Evolutionary conservation across 2,888 invertebrate genomes (phyloP), one percentile per base, ranked within the genome.

Genomic region (Aplocera efformata): DNA sequence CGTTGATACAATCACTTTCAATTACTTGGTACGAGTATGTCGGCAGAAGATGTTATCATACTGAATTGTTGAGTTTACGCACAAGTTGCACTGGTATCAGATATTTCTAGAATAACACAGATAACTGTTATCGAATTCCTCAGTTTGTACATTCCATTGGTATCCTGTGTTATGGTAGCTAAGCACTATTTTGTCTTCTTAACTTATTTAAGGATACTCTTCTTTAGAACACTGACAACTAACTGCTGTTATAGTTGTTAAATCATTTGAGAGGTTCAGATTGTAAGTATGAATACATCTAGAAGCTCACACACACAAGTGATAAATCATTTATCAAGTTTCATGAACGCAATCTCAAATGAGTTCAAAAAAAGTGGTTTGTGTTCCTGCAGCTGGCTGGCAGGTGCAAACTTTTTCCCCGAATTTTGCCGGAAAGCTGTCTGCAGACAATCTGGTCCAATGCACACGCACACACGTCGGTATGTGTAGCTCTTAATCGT

Each of bases 401-500:
- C 79, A 79, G 79, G 78, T 79, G 79, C 57, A 39, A 41, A 29
- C 28, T 44, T 47, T 60, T 77, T 73, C 71, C 72, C 52, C 70
- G 65, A 69, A 70, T 56, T 60, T 57, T 21, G 56, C 47, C 53
- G 53, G 52, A 32, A 32, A 27, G 24, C 23, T 38, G 21, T 10
- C 27, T 13, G 7, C 8, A 7, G 27, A 8, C 11, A 9, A 27
- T 11, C 10, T 17, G 29, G 13, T 17, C 13, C 2, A 17, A 17
- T 17, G n/a, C n/a, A n/a, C n/a, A n/a, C 10, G 36, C 23, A n/a
- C 24, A 30, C 25, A n/a, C 24, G 20, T 25, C 10, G 30, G 30
- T 30, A 24, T 30, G 13, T n/a, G 11, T 3, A 28, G 1, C 10
- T 21, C 21, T 10, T 8, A 24, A 24, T 9, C 23, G 17, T n/a